A percentile compares a stretch with the other conserved stretches of the same genome.
These are phyloP conservation scores for Alethe diademata DNA, from an alignment of 2,113 vertebrate genomes.

Conservation along the genomic window DNA sequence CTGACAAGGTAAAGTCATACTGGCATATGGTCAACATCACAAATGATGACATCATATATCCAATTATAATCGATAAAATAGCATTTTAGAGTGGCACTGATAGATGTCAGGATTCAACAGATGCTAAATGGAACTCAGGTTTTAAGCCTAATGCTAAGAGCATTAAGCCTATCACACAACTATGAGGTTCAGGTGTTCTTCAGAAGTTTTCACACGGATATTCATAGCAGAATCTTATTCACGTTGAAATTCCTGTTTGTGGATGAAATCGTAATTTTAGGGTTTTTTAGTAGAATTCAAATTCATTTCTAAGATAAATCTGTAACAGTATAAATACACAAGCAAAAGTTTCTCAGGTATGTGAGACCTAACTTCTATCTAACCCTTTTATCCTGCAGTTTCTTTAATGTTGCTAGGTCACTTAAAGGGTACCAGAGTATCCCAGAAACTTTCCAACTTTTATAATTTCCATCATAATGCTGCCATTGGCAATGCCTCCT, in stretches of 20 bases:
- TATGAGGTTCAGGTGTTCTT: not conserved
- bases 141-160: not conserved
- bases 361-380: not conserved
- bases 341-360: not conserved
- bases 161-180: not conserved
- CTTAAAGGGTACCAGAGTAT: not conserved
- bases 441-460: not conserved
- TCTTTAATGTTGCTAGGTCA: not conserved
- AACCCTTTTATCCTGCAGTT: not conserved
- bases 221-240: not conserved
- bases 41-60: not conserved
- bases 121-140: not conserved
- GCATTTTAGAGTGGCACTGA: not conserved
- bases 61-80: not conserved
- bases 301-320: not conserved
- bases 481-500: not conserved
- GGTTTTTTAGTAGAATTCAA: not conserved
- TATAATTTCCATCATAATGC: not conserved
- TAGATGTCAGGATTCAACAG: not conserved
- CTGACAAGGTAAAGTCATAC: not conserved
- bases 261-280: not conserved
- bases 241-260: not conserved
- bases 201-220: not conserved
- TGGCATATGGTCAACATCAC: not conserved
- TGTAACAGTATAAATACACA: not conserved